Conservation (phyloP, 2,113 vertebrate species). For the Maccullochella peelii region DNA sequence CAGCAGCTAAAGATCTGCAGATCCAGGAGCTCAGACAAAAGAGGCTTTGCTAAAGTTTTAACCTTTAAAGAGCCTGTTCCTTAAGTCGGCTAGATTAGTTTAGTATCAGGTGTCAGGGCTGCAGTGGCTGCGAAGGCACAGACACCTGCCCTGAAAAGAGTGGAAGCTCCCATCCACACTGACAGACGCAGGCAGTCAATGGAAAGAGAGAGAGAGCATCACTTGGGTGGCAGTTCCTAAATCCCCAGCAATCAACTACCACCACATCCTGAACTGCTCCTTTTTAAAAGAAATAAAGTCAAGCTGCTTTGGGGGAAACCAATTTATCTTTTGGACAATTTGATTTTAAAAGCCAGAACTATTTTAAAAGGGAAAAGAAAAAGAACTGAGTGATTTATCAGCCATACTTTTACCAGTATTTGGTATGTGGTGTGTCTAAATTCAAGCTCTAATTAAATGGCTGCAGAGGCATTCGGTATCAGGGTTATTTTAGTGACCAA, state of each 20-base stretch:
- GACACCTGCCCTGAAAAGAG: constrained; percentile 74
- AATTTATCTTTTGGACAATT: not conserved
- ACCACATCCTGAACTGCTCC: constrained; percentile 18
- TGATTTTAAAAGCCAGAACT: not conserved
- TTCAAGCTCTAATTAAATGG: not conserved
- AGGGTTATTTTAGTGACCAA: not conserved
- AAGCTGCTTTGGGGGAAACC: not conserved
- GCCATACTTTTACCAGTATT: not conserved
- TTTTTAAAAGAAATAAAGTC: not conserved
- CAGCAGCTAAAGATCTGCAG: constrained; percentile 49
- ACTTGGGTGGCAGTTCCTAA: constrained; percentile 53
- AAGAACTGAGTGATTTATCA: not conserved
- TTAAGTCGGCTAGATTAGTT: constrained; percentile 80
- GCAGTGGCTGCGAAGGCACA: constrained; percentile 56
- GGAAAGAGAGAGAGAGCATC: constrained; percentile 26
- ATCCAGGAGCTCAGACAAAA: constrained; percentile 79
- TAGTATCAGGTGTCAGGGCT: constrained; percentile 79
- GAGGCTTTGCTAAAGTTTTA: constrained; percentile 73
- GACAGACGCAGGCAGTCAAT: constrained; percentile 53
- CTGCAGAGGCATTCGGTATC: not conserved
- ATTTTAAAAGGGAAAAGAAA: not conserved
- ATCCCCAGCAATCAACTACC: constrained; percentile 28
- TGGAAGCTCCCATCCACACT: constrained; percentile 46
- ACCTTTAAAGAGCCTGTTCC: constrained; percentile 73
- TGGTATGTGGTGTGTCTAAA: not conserved